phyloP scores from a whole-genome alignment of 2,888 invertebrate species.

The Blastobasis lacticolella region DNA sequence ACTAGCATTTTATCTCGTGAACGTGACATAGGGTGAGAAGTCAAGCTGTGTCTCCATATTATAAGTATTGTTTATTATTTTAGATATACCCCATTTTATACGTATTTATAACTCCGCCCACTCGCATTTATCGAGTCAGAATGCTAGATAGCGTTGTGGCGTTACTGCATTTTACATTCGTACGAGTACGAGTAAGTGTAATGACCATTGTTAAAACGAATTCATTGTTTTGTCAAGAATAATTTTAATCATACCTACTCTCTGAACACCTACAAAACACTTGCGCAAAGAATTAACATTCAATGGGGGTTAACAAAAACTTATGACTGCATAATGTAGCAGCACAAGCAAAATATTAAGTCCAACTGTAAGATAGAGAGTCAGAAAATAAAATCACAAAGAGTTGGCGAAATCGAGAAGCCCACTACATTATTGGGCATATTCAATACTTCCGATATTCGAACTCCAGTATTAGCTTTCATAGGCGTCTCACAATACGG shows the following conservation, averaged over 20 bases:
- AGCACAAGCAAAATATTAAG: too few species aligned
- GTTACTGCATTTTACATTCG: too few species aligned
- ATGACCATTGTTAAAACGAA: too few species aligned
- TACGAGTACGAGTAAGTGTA: too few species aligned
- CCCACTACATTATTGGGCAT: constrained; percentile 1
- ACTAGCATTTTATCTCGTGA: constrained; percentile 19
- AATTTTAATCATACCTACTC: too few species aligned
- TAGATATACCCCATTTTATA: constrained; percentile 3
- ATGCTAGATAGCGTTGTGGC: too few species aligned
- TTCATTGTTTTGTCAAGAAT: too few species aligned
- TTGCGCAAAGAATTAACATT: constrained; percentile 24
- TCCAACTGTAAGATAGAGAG: too few species aligned
- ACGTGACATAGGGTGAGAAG: constrained; percentile 37
- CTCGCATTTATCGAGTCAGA: constrained; percentile 2
- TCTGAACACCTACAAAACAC: constrained; percentile 15
- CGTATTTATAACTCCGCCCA: constrained; percentile 11
- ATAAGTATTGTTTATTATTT: constrained; percentile 17
- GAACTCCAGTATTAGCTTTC: constrained; percentile 55
- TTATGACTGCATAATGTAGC: constrained; percentile 10
- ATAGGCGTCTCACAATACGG: constrained; percentile 36
- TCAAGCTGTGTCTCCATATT: constrained; percentile 25
- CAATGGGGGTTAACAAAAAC: constrained; percentile 23
- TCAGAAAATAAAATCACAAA: background rate
- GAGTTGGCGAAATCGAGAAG: constrained; percentile 20
- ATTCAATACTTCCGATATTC: constrained; percentile 31